These are phyloP conservation scores for Mactra quadrangularis DNA, from an alignment of 1,140 invertebrate species.

Conservation along the genomic window DNA sequence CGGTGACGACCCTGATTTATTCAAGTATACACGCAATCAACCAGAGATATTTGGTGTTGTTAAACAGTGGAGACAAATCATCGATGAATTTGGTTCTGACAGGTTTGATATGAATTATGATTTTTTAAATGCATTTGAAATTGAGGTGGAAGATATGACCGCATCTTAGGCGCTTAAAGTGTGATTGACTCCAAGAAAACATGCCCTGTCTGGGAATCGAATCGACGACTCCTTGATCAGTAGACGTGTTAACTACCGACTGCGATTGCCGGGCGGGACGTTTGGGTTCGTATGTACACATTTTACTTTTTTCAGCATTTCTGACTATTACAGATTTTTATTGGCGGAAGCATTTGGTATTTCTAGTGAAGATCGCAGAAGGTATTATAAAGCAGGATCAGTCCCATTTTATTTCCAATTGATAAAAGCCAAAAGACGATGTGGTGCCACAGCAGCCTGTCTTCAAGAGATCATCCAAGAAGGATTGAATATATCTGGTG, in stretches of 20 bases:
- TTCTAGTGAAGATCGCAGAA: constrained; percentile 3
- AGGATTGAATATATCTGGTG: too few relatives aligned
- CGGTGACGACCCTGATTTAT: constrained; percentile 7
- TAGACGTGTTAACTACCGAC: too few relatives aligned
- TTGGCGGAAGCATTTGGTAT: constrained; percentile 40
- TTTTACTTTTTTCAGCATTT: too few relatives aligned
- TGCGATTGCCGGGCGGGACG: too few relatives aligned
- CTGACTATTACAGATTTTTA: constrained; percentile 16
- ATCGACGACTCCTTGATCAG: too few relatives aligned
- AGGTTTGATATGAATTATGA: too few relatives aligned
- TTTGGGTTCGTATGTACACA: too few relatives aligned
- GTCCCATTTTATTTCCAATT: constrained; percentile 55
- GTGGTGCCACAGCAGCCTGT: constrained; percentile 30
- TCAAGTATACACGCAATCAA: constrained; percentile 47
- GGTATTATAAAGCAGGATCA: constrained; percentile 40
- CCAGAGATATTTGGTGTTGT: constrained; percentile 57
- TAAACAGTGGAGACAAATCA: constrained; percentile 35
- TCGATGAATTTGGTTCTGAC: constrained; percentile 23
- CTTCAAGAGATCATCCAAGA: constrained; percentile 12
- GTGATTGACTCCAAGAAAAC: too few relatives aligned
- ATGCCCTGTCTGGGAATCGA: too few relatives aligned
- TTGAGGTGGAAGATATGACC: too few relatives aligned
- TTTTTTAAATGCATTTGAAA: too few relatives aligned
- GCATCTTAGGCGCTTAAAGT: too few relatives aligned
- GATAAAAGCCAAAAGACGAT: neutral